Conservation (phyloP, 2,113 vertebrate genomes). For the Nothocercus nigrocapillus region DNA sequence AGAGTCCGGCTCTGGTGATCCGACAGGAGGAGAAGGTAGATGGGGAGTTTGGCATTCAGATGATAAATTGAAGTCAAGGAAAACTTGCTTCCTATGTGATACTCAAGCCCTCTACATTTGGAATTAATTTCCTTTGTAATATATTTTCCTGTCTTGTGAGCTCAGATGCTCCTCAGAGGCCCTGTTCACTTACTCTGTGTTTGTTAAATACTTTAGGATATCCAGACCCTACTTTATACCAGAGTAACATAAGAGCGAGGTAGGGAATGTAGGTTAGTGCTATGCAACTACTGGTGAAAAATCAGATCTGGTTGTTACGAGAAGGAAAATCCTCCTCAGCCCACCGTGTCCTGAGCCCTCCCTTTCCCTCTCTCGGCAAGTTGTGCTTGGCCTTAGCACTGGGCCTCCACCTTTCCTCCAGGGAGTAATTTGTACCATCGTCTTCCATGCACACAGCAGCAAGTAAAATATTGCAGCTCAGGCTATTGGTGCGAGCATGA, state of each 20-base stretch:
- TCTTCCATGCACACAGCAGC: not conserved
- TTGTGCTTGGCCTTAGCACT: not conserved
- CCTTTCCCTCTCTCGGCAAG: not conserved
- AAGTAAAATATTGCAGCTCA: not conserved
- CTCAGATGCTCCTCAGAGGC: not conserved
- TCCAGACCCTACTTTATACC: not conserved
- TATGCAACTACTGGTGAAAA: not conserved
- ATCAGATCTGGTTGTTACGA: not conserved
- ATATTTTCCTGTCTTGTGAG: not conserved
- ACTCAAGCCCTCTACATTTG: not conserved
- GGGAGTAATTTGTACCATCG: accelerated
- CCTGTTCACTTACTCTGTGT: accelerated
- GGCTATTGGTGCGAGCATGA: not conserved
- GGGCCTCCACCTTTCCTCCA: not conserved
- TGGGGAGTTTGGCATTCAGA: not conserved
- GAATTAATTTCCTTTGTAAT: not conserved
- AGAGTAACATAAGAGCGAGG: not conserved
- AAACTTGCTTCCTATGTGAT: not conserved
- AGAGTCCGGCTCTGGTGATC: not conserved
- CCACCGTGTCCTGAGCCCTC: not conserved
- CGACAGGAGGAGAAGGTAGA: not conserved
- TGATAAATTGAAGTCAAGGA: not conserved
- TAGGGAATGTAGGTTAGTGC: not conserved
- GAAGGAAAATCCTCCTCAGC: not conserved
- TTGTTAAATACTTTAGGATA: not conserved